Evolutionary conservation across 2,888 invertebrate species (phyloP).

Genomic region (Sminthurides aquaticus): DNA sequence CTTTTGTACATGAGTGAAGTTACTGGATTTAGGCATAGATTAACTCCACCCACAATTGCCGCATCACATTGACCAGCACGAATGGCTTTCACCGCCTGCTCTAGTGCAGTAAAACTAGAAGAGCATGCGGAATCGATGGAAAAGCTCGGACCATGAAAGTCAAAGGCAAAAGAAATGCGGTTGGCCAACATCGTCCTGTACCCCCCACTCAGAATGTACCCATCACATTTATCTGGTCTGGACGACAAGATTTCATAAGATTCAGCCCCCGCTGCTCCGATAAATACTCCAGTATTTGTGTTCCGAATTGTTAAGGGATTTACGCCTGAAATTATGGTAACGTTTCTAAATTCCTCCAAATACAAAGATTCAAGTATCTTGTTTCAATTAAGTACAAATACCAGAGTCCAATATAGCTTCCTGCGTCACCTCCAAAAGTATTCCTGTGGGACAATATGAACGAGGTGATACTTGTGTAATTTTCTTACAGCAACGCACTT

Average conservation of each 20-base stretch:
- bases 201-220: conserved; percentile 36
- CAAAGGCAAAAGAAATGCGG: conserved; percentile 19
- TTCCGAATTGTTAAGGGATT: conserved; percentile 10
- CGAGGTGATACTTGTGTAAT: too few relatives aligned
- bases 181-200: conserved; percentile 47
- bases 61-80: conserved; percentile 84
- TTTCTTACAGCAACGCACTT: too few relatives aligned
- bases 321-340: conserved; percentile 7
- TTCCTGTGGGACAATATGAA: conserved; percentile 46
- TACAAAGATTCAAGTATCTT: not conserved
- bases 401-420: conserved; percentile 70
- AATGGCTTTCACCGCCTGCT: conserved; percentile 74
- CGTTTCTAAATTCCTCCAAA: not conserved
- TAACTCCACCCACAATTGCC: conserved; percentile 86
- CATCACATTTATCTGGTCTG: not conserved
- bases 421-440: conserved; percentile 67
- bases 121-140: conserved; percentile 95
- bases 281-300: conserved; percentile 12
- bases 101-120: conserved; percentile 81
- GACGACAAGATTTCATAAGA: conserved; percentile 6
- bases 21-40: conserved; percentile 79
- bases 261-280: conserved; percentile 6
- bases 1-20: conserved; percentile 86
- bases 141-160: conserved; percentile 68
- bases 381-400: too few relatives aligned